These are phyloP conservation scores for Loripinus fragilis DNA, from an alignment of 2,888 invertebrate species.

Conservation along the genomic window DNA sequence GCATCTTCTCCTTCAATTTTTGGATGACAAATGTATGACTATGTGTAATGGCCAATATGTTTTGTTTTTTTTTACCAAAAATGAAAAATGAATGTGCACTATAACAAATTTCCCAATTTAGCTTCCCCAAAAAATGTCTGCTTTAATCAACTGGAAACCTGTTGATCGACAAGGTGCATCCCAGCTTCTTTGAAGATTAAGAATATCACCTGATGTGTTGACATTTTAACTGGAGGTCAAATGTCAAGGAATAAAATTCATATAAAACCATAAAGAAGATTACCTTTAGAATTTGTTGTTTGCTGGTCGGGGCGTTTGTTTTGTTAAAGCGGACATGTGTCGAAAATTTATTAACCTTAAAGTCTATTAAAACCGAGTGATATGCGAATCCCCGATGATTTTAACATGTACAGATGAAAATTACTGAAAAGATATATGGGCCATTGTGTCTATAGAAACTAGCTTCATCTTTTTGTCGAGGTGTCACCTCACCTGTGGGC, in stretches of 20 bases:
- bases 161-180: no score
- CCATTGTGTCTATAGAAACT: slow-evolving; percentile 36
- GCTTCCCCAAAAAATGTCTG: no score
- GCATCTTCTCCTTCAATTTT: no score
- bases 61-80: no score
- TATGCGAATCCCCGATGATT: slow-evolving; percentile 3
- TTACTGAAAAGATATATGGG: slow-evolving; percentile 39
- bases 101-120: no score
- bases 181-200: no score
- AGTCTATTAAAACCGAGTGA: slow-evolving; percentile 9
- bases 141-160: no score
- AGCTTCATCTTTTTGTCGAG: slow-evolving; percentile 33
- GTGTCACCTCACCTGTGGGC: slow-evolving; percentile 40
- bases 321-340: background rate
- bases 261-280: slow-evolving; percentile 2
- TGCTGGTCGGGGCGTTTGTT: background rate
- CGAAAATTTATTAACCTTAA: slow-evolving; percentile 15
- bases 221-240: no score
- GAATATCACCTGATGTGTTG: no score
- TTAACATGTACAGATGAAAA: background rate
- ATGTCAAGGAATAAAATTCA: slow-evolving; percentile 10
- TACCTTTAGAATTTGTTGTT: slow-evolving; percentile 10
- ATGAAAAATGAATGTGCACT: no score
- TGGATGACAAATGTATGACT: no score
- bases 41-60: no score